A percentile compares a stretch with the other conserved stretches of the same genome.
Evolutionary conservation across 2,888 invertebrate species (phyloP).

Genomic region (Muscina levida): DNA sequence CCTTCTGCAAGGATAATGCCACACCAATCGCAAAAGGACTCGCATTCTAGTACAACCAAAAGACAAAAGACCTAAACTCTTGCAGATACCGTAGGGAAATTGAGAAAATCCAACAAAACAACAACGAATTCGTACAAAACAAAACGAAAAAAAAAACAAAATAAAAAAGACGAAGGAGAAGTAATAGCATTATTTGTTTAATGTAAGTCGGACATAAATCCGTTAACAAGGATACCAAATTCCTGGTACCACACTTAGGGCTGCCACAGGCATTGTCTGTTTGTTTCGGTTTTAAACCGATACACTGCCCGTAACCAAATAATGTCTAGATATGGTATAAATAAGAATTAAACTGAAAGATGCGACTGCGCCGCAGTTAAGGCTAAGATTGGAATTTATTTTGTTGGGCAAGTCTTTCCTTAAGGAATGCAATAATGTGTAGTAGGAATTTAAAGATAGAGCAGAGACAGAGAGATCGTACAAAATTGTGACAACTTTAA

Average conservation of each 20-base stretch:
- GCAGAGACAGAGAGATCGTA: too few relatives aligned
- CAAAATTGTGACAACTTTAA: too few relatives aligned
- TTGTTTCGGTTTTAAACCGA: not conserved
- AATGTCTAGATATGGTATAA: constrained; percentile 39
- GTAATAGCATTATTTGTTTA: constrained; percentile 61
- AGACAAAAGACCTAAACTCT: not conserved
- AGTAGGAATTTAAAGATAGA: too few relatives aligned
- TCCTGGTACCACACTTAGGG: constrained; percentile 20
- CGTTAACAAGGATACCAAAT: constrained; percentile 59
- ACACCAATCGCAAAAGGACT: not conserved
- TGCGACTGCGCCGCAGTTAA: too few relatives aligned
- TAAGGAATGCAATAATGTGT: too few relatives aligned
- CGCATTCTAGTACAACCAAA: not conserved
- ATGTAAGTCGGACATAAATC: constrained; percentile 63
- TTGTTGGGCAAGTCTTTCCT: too few relatives aligned
- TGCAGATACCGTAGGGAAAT: not conserved
- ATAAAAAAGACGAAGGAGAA: constrained; percentile 30
- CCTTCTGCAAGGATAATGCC: constrained; percentile 14
- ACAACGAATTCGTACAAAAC: too few relatives aligned
- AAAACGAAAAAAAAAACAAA: too few relatives aligned
- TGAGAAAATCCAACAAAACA: not conserved
- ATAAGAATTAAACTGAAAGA: constrained; percentile 13
- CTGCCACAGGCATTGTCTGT: constrained; percentile 24
- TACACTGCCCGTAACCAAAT: constrained; percentile 22
- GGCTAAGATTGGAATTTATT: too few relatives aligned